phyloP scores from a whole-genome alignment of 92 coral and sea anemone genomes.

The Paramuricea clavata region DNA sequence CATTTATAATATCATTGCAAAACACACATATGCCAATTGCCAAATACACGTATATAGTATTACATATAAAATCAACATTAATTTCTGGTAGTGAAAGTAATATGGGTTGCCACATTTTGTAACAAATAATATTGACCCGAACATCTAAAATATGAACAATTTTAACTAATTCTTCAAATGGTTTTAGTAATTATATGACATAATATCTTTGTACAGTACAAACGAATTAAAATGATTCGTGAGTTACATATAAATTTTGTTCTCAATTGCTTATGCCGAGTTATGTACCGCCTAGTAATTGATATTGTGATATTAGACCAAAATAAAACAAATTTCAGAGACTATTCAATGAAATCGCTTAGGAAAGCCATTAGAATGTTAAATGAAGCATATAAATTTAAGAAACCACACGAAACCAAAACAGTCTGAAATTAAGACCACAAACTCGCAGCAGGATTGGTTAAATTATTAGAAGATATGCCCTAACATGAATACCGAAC shows the following conservation, averaged over 20 bases:
- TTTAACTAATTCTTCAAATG: no score
- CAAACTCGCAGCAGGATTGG: neutral
- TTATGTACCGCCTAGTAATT: neutral
- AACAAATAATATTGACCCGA: neutral
- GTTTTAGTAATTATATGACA: no score
- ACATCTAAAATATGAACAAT: no score
- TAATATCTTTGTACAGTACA: neutral
- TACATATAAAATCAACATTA: neutral
- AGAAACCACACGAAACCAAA: neutral
- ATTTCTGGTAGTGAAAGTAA: neutral
- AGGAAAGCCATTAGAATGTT: neutral
- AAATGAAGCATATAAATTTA: neutral
- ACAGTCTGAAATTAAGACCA: constrained; percentile 11
- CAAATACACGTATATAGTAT: no score
- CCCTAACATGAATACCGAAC: neutral
- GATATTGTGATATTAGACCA: neutral
- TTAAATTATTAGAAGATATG: neutral
- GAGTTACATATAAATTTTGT: no score
- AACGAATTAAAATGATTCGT: no score
- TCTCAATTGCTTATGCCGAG: no score
- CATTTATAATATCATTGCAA: neutral
- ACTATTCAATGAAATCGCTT: neutral
- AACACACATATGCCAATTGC: no score
- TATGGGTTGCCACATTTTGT: neutral
- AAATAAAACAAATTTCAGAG: neutral